Evolutionary conservation across 2,797 vertebrate species (phyloP), one percentile per base, ranked within the genome.

Genomic region (Lithobates sylvaticus): DNA sequence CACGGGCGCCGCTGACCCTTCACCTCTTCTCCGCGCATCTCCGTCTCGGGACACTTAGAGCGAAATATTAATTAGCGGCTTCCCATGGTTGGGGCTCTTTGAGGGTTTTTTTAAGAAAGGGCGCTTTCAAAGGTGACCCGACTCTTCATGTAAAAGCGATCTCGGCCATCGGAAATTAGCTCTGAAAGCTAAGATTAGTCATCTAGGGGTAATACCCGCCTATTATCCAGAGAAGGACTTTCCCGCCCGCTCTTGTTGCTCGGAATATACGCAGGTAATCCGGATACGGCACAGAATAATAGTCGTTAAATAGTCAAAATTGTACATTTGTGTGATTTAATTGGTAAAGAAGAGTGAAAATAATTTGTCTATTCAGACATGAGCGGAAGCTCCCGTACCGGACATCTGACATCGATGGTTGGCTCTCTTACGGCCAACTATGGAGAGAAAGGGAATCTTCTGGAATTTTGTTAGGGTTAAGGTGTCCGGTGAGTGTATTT

Each of bases 1-100:
- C 75, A 39, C 29, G 39, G 47, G 76, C 81, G 54, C 81, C 79
- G 81, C 86, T 84, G 86, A 87, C 81, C 69, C 76, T 34, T 79
- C 86, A 42, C 65, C 78, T 34, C 65, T 65, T 78, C 76, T 72
- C 54, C 74, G 23, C 44, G 70, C 29, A 54, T 72, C 67, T 70
- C 65, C 61, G 78, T 76, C 84, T 29, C 29, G 47, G 84, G 75
- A 81, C 58, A 27, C 75, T 77, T 81, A 78, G 74, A 39, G 34
- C 67, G 42, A 68, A 74, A 86, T 76, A 81, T 69, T 70, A 81
- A 86, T 86, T 81, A 86, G 72, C 42, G 76, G 16, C 74, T 36
- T 54, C 69, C 69, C 27, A 9, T 5, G 39, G 69, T 70, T 70
- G 69, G 77, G 76, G 67, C 76, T 73, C 23, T 32, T 73, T 85